Evolutionary conservation across 2,797 vertebrate species (phyloP).

Genomic region (Sylvia borin): DNA sequence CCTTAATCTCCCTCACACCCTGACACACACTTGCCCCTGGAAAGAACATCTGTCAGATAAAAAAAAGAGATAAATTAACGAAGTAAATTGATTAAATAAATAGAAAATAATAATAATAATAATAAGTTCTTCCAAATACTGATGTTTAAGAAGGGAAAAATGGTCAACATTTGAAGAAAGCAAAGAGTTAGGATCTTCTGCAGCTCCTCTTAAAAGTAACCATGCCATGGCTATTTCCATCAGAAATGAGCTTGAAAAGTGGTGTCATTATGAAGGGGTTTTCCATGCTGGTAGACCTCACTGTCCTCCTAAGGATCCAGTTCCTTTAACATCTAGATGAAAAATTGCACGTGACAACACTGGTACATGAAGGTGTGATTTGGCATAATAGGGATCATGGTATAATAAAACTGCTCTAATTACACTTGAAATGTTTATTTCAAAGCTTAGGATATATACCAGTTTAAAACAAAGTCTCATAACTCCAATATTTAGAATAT

Average conservation of each 20-base stretch:
- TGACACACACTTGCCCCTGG: accelerated
- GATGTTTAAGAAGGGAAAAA: neutral
- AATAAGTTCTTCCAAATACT: neutral
- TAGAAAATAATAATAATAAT: neutral
- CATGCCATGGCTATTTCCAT: neutral
- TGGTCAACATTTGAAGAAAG: neutral
- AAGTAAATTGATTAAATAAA: neutral
- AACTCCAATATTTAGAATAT: neutral
- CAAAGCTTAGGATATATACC: neutral
- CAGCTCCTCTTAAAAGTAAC: neutral
- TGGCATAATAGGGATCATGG: neutral
- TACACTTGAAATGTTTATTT: neutral
- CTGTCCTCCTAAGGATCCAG: neutral
- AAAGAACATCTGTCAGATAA: neutral
- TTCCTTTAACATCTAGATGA: neutral
- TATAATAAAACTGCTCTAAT: neutral
- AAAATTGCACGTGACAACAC: neutral
- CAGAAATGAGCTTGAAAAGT: neutral
- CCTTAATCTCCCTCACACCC: neutral
- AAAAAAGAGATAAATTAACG: neutral
- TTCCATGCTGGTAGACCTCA: neutral
- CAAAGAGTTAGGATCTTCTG: neutral
- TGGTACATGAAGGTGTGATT: neutral
- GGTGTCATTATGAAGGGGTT: neutral
- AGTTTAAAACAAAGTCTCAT: neutral